phyloP scores from a whole-genome alignment of 2,113 vertebrate species.

The Bufo gargarizans region DNA sequence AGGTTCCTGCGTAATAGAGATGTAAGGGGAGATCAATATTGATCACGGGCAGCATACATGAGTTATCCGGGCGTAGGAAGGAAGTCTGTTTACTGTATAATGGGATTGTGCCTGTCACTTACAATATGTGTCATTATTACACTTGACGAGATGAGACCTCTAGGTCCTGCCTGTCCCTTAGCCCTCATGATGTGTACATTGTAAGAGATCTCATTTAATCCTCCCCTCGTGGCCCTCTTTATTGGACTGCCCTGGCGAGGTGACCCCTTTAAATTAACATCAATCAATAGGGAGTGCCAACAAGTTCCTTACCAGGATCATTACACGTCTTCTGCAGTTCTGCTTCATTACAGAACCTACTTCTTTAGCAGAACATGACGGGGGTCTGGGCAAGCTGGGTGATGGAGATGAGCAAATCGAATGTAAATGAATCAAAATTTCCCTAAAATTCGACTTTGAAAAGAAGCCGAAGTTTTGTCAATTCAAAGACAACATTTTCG shows the following conservation, averaged over 20 bases:
- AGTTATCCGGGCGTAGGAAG: constrained; percentile 33
- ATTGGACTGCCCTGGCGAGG: not conserved
- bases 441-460: no score
- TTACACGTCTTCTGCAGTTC: no score
- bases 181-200: not conserved
- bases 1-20: constrained; percentile 49
- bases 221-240: not conserved
- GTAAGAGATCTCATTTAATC: constrained; percentile 26
- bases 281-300: no score
- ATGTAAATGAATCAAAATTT: no score
- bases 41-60: constrained; percentile 44
- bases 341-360: no score
- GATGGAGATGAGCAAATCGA: no score
- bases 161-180: not conserved
- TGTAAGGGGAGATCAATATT: constrained; percentile 51
- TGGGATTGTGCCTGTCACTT: constrained; percentile 47
- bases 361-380: no score
- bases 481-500: no score
- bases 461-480: no score
- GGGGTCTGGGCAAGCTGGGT: no score
- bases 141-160: not conserved
- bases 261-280: not conserved
- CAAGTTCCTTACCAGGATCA: no score
- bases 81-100: constrained; percentile 38
- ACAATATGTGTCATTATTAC: constrained; percentile 38